Evolutionary conservation across 2,113 vertebrate species (phyloP).

Genomic region (Rhynchopsitta pachyrhyncha): DNA sequence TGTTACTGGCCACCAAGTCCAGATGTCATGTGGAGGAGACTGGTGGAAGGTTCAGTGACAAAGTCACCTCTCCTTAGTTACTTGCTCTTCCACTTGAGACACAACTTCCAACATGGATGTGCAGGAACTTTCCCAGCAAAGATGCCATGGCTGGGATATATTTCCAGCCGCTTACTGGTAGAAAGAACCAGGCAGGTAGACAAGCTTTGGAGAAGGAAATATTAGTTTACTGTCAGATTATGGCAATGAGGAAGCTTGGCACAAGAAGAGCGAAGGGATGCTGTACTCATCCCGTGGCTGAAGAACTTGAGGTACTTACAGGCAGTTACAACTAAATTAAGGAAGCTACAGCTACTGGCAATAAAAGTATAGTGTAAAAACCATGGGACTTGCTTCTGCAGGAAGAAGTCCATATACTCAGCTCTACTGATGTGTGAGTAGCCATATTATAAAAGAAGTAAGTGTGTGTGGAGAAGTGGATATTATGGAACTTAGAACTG

Average conservation of each 20-base stretch:
- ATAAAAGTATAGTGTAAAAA: background rate
- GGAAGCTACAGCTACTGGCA: background rate
- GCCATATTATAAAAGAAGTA: background rate
- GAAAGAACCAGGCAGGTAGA: background rate
- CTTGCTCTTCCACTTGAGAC: background rate
- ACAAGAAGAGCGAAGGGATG: fast-evolving
- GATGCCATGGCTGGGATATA: background rate
- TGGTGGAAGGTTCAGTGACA: background rate
- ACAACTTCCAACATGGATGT: background rate
- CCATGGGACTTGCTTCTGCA: background rate
- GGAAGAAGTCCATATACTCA: fast-evolving
- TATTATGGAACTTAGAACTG: background rate
- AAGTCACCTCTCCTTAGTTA: background rate
- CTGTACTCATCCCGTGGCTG: background rate
- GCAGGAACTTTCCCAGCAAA: background rate
- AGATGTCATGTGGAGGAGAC: background rate
- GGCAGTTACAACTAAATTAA: background rate
- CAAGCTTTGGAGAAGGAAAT: background rate
- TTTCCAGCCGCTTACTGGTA: background rate
- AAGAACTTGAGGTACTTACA: background rate
- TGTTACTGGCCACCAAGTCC: background rate
- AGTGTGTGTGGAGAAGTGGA: background rate
- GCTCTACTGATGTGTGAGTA: background rate
- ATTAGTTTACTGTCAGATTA: fast-evolving
- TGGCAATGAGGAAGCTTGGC: background rate